phyloP scores from a whole-genome alignment of 2,797 vertebrate species.

The Sternotherus odoratus region DNA sequence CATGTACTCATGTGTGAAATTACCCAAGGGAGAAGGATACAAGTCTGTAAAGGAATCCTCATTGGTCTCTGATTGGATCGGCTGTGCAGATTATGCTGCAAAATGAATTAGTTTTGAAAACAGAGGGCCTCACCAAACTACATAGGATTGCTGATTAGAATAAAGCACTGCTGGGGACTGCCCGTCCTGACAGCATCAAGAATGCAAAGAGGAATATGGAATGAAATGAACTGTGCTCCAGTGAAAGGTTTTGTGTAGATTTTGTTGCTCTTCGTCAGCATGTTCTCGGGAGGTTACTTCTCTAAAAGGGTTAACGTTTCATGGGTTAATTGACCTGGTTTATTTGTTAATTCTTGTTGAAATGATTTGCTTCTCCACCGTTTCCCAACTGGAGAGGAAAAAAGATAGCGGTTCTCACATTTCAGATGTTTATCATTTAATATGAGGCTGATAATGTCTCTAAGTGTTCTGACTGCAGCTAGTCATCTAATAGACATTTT shows the following conservation, averaged over 20 bases:
- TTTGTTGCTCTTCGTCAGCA: background rate
- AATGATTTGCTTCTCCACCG: background rate
- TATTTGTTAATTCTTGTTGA: background rate
- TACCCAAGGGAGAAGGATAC: conserved; percentile 40
- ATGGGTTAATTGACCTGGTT: background rate
- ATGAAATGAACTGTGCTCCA: background rate
- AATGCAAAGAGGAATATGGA: background rate
- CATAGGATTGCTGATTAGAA: background rate
- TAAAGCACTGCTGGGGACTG: background rate
- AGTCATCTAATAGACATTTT: background rate
- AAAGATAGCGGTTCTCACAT: background rate
- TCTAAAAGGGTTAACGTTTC: background rate
- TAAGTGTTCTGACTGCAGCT: background rate
- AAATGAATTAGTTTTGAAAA: conserved; percentile 57
- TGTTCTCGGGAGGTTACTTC: background rate
- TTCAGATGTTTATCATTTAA: background rate
- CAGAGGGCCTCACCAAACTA: conserved; percentile 16
- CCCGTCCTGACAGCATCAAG: background rate
- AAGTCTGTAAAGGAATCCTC: conserved; percentile 40
- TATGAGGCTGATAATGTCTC: background rate
- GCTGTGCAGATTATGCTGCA: conserved; percentile 19
- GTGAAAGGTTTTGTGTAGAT: background rate
- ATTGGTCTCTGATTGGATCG: conserved; percentile 46
- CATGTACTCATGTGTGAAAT: conserved; percentile 75
- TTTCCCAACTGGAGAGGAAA: background rate